Base-by-base conservation (phyloP, 64 coral and sea anemone species). In the Pocillopora verrucosa region DNA sequence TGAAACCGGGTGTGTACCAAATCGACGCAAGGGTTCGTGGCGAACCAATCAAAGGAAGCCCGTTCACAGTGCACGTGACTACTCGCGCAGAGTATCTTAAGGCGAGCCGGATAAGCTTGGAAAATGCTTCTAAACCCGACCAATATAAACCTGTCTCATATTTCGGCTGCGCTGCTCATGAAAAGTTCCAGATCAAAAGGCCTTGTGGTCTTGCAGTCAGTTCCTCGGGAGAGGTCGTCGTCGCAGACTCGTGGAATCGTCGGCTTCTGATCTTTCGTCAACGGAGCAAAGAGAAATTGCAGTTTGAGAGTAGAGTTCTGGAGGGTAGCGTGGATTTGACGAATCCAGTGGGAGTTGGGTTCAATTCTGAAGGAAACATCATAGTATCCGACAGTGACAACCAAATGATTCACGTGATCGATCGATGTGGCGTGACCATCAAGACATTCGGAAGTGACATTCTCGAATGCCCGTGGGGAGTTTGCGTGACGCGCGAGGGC, bases 341-440 rank as follows among this genome's bases (percentile, higher is more conserved):
- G 20, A 65, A 82, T 36, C 94, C 94, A 77, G 72, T 96, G 2
- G 94, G 91, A 9, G 84, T 93, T 5, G 61, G 78, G 13, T 93
- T 90, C 58, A 91, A 96, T 45, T 61, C 89, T 16, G 91, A 89
- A 7, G 76, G 74, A 11, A 96, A 93, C 77, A 87, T 96, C 11
- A 11, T 96, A 13, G 91, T 96, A 37, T 70, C 94, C 5, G 94
- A 96, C 83, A 89, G 94, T 20, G 94, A 96, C 41, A 93, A 90
- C 45, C 94, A 93, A 19, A 60, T 79, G 14, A 79, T 96, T 4
- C 87, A 93, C 22, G 76, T 96, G 22, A 93, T 93, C 37, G 89
- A 89, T 56, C 84, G 85, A 13, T 86, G 17, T 10, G 94, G 91
- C 4, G 58, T 93, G 13, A 93, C 88, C 57, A 83, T 87, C 12